These are phyloP conservation scores for Pristionchus entomophagus DNA, from an alignment of 2,888 invertebrate genomes.

Conservation along the genomic window DNA sequence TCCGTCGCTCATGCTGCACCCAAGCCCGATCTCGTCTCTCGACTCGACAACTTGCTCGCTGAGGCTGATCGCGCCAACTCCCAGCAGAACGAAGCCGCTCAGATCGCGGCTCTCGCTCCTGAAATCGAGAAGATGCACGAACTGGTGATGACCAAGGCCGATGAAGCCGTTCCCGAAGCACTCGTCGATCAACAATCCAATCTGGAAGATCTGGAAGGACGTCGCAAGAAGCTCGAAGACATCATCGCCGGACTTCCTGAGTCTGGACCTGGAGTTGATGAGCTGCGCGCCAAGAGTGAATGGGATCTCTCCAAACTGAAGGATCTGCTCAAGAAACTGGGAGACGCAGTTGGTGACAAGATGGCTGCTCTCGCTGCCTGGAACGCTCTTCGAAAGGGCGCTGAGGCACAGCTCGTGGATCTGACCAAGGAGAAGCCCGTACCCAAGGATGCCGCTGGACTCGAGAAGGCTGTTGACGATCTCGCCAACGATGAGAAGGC, in stretches of 20 bases:
- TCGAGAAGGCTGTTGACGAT: slow-evolving; percentile 43
- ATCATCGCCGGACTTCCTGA: slow-evolving; percentile 50
- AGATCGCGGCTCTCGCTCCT: slow-evolving; percentile 56
- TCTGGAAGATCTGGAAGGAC: slow-evolving; percentile 57
- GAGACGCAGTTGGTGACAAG: slow-evolving; percentile 60
- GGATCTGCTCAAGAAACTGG: slow-evolving; percentile 57
- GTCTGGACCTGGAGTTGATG: slow-evolving; percentile 51
- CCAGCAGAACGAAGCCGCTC: slow-evolving; percentile 53
- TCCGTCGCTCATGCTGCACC: slow-evolving; percentile 16
- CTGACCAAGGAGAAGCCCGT: slow-evolving; percentile 42
- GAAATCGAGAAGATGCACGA: slow-evolving; percentile 54
- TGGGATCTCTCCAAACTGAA: slow-evolving; percentile 62
- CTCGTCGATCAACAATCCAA: slow-evolving; percentile 57
- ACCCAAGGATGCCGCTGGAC: slow-evolving; percentile 36
- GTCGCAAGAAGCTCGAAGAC: slow-evolving; percentile 57
- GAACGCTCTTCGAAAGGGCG: slow-evolving; percentile 60
- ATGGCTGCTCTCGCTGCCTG: slow-evolving; percentile 62
- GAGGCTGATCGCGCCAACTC: slow-evolving; percentile 42
- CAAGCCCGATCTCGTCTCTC: slow-evolving; percentile 22
- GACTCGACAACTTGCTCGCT: background rate
- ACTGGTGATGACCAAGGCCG: slow-evolving; percentile 46
- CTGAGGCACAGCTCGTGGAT: slow-evolving; percentile 55
- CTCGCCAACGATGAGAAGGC: slow-evolving; percentile 42
- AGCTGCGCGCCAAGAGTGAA: slow-evolving; percentile 51
- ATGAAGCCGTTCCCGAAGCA: slow-evolving; percentile 55